Evolutionary conservation across 2,797 vertebrate genomes (phyloP), one percentile per base, ranked within the genome.

Genomic region (Helicolenus hilgendorfi): DNA sequence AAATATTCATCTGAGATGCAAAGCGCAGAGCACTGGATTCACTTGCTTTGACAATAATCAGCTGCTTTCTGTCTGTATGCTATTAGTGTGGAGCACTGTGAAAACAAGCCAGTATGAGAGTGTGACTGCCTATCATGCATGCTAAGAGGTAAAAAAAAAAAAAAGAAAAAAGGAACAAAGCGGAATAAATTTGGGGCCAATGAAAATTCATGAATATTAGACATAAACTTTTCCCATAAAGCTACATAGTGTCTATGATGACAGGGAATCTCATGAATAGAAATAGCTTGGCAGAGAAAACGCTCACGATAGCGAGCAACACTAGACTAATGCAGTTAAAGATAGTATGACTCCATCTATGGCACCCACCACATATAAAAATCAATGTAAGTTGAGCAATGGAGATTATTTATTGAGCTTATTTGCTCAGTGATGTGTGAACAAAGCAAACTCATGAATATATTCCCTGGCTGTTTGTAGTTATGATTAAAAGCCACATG

Each of bases 201-300:
- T 87, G 72, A 81, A 84, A 93, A 81, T 84, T 75, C 84, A 89
- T 93, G 81, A 90, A 94, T 91, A 88, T 93, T 86, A 79, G 68
- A 89, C 87, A 88, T 91, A 87, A 91, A 92, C 83, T 60, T 89
- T 80, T 89, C 64, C 77, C 68, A 86, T 89, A 77, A 93, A 94
- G 82, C 72, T 78, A 86, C 79, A 91, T 26, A 53, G 75, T 87
- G 77, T 81, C 75, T 60, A 78, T 94, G 89, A 96, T 93, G 86
- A 91, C 75, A 87, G 56, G 36, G 53, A 91, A 88, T 72, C 86
- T 94, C 91, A 92, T 95, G 89, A 96, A 95, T 94, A 93, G 77
- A 95, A 94, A 93, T 94, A 69, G 78, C 86, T 81, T 75, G 64
- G 84, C 80, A 78, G 70, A 70, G 80, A 92, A 84, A 89, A 86